Evolutionary conservation across 35 echinoderm and acorn worm genomes (phyloP).

Genomic region (Ptychodera flava): DNA sequence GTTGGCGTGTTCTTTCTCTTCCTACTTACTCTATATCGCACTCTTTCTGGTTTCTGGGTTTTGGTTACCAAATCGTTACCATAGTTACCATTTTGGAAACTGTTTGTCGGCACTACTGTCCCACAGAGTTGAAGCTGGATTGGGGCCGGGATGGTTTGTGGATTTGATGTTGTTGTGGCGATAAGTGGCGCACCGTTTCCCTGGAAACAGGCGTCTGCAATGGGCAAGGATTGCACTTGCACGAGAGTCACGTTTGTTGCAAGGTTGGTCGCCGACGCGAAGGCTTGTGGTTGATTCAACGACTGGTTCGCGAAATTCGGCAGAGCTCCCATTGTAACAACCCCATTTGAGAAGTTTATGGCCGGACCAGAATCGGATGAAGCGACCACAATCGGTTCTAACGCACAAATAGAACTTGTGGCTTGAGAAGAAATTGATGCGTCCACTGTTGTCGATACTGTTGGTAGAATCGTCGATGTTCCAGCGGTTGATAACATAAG

Average conservation of each 20-base stretch:
- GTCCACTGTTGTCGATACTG: too few relatives aligned
- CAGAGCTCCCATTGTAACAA: not conserved
- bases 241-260: not conserved
- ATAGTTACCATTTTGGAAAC: not conserved
- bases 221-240: not conserved
- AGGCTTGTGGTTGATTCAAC: not conserved
- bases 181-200: not conserved
- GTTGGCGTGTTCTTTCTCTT: not conserved
- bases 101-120: not conserved
- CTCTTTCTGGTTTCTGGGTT: not conserved
- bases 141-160: not conserved
- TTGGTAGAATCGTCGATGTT: too few relatives aligned
- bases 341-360: not conserved
- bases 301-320: not conserved
- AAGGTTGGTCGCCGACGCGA: not conserved
- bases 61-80: not conserved
- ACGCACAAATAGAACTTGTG: too few relatives aligned
- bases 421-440: too few relatives aligned
- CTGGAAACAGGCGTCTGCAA: not conserved
- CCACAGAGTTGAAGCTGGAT: not conserved
- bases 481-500: too few relatives aligned
- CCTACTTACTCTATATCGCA: not conserved
- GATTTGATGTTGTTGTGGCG: not conserved
- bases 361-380: too few relatives aligned
- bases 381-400: too few relatives aligned